Percentiles rank a stretch among this genome's conserved stretches.
Conservation (phyloP, 2,797 vertebrate genomes). For the Euthynnus affinis region DNA sequence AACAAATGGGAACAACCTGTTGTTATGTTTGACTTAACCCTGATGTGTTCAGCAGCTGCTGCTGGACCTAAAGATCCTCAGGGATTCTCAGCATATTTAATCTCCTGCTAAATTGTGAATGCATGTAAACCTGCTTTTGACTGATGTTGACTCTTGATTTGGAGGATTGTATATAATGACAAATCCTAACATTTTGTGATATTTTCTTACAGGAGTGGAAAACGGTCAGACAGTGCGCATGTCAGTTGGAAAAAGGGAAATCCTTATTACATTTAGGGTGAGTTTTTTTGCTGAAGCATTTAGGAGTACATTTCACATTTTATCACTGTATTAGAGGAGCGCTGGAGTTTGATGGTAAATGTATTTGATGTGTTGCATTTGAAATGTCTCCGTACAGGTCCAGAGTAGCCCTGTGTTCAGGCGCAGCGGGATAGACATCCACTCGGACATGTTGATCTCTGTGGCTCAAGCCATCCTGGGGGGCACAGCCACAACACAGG, state of each 20-base stretch:
- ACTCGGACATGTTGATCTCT: constrained; percentile 92
- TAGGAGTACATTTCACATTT: not conserved
- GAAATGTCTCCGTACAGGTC: constrained; percentile 84
- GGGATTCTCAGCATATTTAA: not conserved
- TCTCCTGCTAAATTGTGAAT: not conserved
- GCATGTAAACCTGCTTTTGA: not conserved
- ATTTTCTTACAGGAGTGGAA: constrained; percentile 88
- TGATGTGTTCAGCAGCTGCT: not conserved
- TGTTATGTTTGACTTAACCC: not conserved
- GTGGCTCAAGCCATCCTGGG: constrained; percentile 95
- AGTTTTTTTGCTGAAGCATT: constrained; percentile 52
- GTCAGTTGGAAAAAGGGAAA: constrained; percentile 91
- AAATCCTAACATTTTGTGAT: not conserved
- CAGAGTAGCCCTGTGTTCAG: constrained; percentile 92
- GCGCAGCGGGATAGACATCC: constrained; percentile 91
- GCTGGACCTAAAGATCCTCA: not conserved
- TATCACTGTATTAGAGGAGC: too few species aligned
- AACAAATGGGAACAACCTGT: not conserved
- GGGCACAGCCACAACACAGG: constrained; percentile 89
- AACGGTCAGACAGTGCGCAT: constrained; percentile 93
- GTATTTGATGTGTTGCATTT: not conserved
- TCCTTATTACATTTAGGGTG: constrained; percentile 95
- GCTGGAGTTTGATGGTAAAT: not conserved
- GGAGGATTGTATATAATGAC: not conserved
- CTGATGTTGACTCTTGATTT: not conserved